Percentiles rank a stretch among this genome's conserved stretches.
phyloP scores from a whole-genome alignment of 2,113 vertebrate genomes.

The Lophochroa leadbeateri region DNA sequence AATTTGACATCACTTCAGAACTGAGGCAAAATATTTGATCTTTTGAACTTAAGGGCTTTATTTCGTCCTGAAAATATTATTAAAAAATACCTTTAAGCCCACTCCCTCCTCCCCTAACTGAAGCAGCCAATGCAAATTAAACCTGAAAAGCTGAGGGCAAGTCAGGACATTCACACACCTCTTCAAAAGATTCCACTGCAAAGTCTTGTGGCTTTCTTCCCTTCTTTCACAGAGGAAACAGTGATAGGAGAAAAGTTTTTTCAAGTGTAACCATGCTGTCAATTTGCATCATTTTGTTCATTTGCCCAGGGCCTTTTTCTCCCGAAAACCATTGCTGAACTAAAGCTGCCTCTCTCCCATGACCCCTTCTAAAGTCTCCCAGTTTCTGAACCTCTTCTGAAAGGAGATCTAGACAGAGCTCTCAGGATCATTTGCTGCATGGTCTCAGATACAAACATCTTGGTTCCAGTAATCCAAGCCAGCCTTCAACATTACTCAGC shows the following conservation, averaged over 20 bases:
- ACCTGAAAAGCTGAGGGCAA: neutral
- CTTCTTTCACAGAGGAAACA: neutral
- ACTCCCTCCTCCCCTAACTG: neutral
- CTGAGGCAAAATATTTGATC: neutral
- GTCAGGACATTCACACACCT: neutral
- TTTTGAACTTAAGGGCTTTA: neutral
- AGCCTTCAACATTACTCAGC: no score
- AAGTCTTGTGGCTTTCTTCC: neutral
- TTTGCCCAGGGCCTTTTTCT: neutral
- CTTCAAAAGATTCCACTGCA: neutral
- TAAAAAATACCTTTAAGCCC: neutral
- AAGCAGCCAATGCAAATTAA: neutral
- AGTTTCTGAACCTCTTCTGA: no score
- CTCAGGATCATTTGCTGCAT: no score
- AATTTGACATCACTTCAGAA: neutral
- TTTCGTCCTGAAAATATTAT: neutral
- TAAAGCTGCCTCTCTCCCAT: no score
- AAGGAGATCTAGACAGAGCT: no score
- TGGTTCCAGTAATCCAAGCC: no score
- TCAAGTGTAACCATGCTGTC: neutral
- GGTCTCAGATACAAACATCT: no score
- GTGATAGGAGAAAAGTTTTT: rapidly evolving
- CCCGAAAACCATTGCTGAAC: no score
- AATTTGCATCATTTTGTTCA: neutral
- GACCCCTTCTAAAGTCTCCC: no score